These are phyloP conservation scores for Sphinx pinastri DNA, from an alignment of 2,888 invertebrate genomes.

Conservation along the genomic window DNA sequence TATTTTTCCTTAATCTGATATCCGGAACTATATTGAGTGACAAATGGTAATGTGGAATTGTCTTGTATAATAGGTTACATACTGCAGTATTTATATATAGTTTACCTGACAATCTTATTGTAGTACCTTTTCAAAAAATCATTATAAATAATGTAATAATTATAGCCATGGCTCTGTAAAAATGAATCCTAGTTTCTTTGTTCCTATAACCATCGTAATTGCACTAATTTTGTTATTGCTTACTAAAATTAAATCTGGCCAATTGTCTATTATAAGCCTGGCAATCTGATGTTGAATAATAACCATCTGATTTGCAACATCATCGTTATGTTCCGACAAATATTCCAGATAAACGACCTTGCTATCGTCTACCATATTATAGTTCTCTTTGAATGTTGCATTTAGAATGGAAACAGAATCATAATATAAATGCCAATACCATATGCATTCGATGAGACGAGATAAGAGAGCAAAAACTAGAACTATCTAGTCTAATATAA, in stretches of 20 bases:
- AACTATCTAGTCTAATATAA: neutral
- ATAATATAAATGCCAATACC: conserved; percentile 12
- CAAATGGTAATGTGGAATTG: no score
- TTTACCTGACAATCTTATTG: no score
- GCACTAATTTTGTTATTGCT: no score
- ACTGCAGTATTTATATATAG: no score
- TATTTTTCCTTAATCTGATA: no score
- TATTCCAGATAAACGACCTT: conserved; percentile 8
- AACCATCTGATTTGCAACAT: neutral
- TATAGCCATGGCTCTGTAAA: no score
- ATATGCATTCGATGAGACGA: neutral
- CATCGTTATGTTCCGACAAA: neutral
- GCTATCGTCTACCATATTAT: conserved; percentile 1
- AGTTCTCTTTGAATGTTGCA: conserved; percentile 17
- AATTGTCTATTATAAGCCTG: neutral
- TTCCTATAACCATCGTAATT: no score
- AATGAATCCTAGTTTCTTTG: no score
- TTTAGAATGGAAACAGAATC: conserved; percentile 16
- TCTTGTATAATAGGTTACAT: no score
- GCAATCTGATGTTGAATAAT: neutral
- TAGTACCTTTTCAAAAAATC: no score
- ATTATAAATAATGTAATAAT: no score
- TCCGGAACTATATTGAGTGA: no score
- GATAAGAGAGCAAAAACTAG: neutral
- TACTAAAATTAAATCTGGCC: neutral